Evolutionary conservation across 2,797 vertebrate species (phyloP).

Genomic region (Peromyscus attwateri): DNA sequence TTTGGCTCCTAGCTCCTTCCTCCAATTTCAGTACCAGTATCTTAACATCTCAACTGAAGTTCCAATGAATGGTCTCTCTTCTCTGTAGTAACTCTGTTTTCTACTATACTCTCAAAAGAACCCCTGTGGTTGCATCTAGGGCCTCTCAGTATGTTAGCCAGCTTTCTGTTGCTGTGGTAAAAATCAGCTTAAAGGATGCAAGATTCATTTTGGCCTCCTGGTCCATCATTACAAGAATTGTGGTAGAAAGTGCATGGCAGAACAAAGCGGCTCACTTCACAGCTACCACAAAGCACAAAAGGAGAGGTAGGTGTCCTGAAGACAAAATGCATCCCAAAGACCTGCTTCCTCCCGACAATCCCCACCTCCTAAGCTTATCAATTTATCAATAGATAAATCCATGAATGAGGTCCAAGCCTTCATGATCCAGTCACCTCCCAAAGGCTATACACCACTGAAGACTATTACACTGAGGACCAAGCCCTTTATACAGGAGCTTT

Average conservation of each 20-base stretch:
- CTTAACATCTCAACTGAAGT: neutral
- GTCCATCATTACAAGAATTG: neutral
- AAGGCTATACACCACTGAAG: neutral
- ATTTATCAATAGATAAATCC: neutral
- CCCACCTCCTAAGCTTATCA: neutral
- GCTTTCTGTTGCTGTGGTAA: neutral
- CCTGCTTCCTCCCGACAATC: neutral
- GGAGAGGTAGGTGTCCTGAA: neutral
- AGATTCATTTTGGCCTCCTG: neutral
- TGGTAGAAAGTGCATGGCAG: neutral
- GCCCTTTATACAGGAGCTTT: neutral
- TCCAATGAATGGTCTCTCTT: neutral
- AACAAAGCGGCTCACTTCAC: neutral
- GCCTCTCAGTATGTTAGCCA: neutral
- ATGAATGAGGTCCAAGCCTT: neutral
- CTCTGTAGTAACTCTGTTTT: neutral
- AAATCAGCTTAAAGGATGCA: neutral
- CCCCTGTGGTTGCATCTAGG: neutral
- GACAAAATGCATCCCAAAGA: neutral
- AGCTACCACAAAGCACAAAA: neutral
- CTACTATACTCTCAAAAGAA: neutral
- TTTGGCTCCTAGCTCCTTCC: neutral
- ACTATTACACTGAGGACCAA: neutral
- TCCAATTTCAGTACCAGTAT: neutral
- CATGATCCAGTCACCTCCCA: neutral